Evolutionary conservation across 2,797 vertebrate species (phyloP), one percentile per base, ranked within the genome.

Genomic region (Epinephelus coioides): DNA sequence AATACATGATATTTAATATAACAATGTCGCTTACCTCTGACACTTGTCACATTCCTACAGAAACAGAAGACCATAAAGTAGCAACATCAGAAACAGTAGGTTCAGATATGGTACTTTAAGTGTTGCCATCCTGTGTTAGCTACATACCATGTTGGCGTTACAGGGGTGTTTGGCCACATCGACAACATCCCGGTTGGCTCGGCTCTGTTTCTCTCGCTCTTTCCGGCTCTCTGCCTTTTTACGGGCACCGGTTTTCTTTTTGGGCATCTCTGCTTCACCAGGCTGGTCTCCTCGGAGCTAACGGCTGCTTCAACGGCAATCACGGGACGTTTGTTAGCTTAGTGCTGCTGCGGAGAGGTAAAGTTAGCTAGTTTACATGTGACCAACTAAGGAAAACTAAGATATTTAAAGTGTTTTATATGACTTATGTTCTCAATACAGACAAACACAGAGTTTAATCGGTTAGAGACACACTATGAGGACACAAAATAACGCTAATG

Each of bases 11-110:
- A 6, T 18, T 18, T 55, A 15, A 49, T 25, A 30, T 4, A 34
- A 61, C 19, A 18, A 23, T 56, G 23, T n/a, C 73, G 67, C 91
- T 95, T 93, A 99, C 98, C 97, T 97, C 92, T 98, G 97, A 87
- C 98, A 99, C 88, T 98, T 99, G 85, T 99, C 98, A 92, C 98
- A 99, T 64, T 99, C 98, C 98, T 99, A 81, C 77, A 94, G 92
- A 38, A 88, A 84, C 53, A 64, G 84, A 91, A 89, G 5, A 25
- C 5, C 65, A 62, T 0, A 43, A 5, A 43, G 21, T 15, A 4
- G 75, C 6, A 46, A 46, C 1, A 19, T 44, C 10, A 60, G 23
- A 38, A 17, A 49, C 38, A 23, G 3, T 6, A 51, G 2, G 6
- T 55, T 27, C 1, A 43, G 49, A 18, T 19, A 1, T 59, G 43